phyloP scores from a whole-genome alignment of 2,113 vertebrate species.

The Phyllostomus hastatus region DNA sequence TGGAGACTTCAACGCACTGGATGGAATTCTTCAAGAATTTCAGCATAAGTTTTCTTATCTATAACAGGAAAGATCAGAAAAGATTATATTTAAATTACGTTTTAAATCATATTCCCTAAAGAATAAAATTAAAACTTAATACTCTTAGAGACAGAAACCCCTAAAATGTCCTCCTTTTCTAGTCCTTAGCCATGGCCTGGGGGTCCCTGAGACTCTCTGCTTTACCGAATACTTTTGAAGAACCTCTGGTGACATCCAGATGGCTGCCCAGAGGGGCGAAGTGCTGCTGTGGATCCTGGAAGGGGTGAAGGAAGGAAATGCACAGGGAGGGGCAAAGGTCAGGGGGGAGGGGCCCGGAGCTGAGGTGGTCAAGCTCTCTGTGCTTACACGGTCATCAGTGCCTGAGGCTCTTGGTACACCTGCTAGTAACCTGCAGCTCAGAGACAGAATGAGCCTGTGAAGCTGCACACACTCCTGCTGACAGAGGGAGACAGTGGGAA shows the following conservation, averaged over 20 bases:
- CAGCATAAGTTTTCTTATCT: conserved; percentile 88
- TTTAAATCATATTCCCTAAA: conserved; percentile 16
- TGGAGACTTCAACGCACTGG: conserved; percentile 86
- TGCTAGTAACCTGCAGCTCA: background rate
- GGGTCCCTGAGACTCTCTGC: background rate
- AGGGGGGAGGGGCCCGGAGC: background rate
- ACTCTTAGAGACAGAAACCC: background rate
- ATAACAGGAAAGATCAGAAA: conserved; percentile 55
- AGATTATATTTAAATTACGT: background rate
- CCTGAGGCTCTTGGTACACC: background rate
- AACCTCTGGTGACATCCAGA: background rate
- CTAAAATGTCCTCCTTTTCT: background rate
- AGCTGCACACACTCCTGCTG: background rate
- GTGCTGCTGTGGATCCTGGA: background rate
- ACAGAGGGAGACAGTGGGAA: background rate
- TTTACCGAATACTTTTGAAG: background rate
- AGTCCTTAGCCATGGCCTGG: background rate
- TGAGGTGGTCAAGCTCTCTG: background rate
- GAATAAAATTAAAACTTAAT: background rate
- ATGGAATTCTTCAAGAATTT: conserved; percentile 87
- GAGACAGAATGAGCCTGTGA: background rate
- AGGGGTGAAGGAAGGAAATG: background rate
- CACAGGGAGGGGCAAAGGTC: background rate
- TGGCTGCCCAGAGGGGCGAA: background rate
- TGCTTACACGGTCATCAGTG: background rate